Conservation (phyloP, 2,797 vertebrate genomes). For the Rhodeus uyekii region DNA sequence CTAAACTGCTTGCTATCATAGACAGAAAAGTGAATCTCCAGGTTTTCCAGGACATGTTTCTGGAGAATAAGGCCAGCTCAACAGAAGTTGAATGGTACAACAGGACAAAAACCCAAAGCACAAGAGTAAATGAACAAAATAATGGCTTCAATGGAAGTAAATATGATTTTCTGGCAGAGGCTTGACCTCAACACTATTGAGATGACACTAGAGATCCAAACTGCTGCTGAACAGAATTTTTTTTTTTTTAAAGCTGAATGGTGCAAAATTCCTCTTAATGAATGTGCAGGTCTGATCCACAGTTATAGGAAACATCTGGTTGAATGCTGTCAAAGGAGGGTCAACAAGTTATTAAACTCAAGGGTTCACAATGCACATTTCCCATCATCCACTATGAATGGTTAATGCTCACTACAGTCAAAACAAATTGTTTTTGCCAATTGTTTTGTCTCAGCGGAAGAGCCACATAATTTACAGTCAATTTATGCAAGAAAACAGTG, state of each 20-base stretch:
- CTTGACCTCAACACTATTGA: neutral
- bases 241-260: neutral
- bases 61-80: constrained; percentile 3
- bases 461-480: neutral
- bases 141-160: neutral
- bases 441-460: neutral
- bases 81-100: neutral
- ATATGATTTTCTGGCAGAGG: neutral
- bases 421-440: neutral
- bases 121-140: constrained; percentile 11
- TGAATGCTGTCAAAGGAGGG: neutral
- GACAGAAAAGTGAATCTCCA: neutral
- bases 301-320: neutral
- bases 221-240: neutral
- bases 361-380: neutral
- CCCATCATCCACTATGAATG: neutral
- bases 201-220: constrained; percentile 12
- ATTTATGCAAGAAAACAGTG: neutral
- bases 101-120: neutral
- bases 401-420: neutral
- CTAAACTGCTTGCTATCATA: neutral
- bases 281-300: neutral
- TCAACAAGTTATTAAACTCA: constrained; percentile 14
- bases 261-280: neutral
- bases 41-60: neutral